Evolutionary conservation across 2,888 invertebrate genomes (phyloP).

Genomic region (Caenorhabditis sp.): DNA sequence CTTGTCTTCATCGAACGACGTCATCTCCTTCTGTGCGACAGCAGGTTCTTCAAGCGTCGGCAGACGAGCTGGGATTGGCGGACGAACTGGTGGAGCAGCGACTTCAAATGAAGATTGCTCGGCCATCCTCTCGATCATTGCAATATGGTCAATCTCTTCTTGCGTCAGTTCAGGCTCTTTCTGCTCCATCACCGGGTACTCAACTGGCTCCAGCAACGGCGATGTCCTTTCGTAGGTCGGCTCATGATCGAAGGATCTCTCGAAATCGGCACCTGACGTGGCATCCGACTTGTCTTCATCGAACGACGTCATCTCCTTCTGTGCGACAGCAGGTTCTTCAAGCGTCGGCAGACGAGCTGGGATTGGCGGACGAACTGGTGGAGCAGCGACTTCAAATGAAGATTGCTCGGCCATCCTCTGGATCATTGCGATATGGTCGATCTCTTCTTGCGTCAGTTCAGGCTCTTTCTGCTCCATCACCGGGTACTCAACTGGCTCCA

Average conservation of each 20-base stretch:
- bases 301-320: not conserved
- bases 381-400: constrained; percentile 21
- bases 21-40: not conserved
- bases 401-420: constrained; percentile 19
- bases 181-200: not conserved
- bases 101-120: constrained; percentile 30
- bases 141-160: constrained; percentile 37
- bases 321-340: not conserved
- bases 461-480: not conserved
- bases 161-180: constrained; percentile 20
- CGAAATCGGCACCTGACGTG: constrained; percentile 1
- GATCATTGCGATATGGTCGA: constrained; percentile 39
- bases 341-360: not conserved
- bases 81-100: constrained; percentile 4
- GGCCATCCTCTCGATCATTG: constrained; percentile 25
- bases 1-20: constrained; percentile 1
- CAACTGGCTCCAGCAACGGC: constrained; percentile 6
- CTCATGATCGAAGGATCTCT: constrained; percentile 8
- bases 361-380: not conserved
- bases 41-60: constrained; percentile 6
- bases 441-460: constrained; percentile 25
- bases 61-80: constrained; percentile 5
- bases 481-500: constrained; percentile 20
- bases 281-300: constrained; percentile 4
- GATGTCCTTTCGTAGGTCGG: too few relatives aligned